Evolutionary conservation across 2,797 vertebrate genomes (phyloP), one percentile per base, ranked within the genome.

Genomic region (Prunella strophiata): DNA sequence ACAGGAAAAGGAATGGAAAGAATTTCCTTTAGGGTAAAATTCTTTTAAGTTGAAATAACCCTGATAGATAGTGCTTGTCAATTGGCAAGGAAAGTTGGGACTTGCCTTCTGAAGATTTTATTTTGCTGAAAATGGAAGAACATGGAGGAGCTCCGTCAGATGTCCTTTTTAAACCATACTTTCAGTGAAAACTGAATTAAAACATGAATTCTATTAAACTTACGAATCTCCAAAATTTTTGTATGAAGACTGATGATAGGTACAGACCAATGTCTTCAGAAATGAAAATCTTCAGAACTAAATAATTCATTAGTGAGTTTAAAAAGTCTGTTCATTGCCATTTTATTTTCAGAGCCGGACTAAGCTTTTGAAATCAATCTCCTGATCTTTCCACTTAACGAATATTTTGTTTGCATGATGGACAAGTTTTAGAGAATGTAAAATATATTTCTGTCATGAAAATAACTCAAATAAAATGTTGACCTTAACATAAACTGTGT

Each of bases 11-110:
- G 84, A 90, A 93, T 57, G 67, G 93, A 90, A 91, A 73, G 83
- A 93, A 94, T 95, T 94, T 96, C 71, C 77, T 95, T 90, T 70
- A 91, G 83, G 93, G 83, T 94, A 57, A 93, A 90, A 91, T 92
- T 79, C 80, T 45, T 92, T 89, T 2, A 85, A 87, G 67, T 52
- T 91, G 45, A 91, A 85, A 82, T 85, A 93, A 57, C 32, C 23
- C 43, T 75, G 48, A 58, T 26, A 68, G 25, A 29, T 63, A 61
- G 19, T 54, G n/a, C 73, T 93, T 72, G 43, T 88, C 43, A 75
- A 9, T 70, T 93, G 58, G 21, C 48, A 86, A 61, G 50, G 58
- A 30, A 13, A 16, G n/a, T 62, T 89, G 48, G 20, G 15, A 32
- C 70, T 92, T 88, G 27, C 17, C 21, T 86, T 78, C 22, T 78